These are phyloP conservation scores for Hetaerina titia DNA, from an alignment of 2,888 invertebrate species.

Conservation along the genomic window DNA sequence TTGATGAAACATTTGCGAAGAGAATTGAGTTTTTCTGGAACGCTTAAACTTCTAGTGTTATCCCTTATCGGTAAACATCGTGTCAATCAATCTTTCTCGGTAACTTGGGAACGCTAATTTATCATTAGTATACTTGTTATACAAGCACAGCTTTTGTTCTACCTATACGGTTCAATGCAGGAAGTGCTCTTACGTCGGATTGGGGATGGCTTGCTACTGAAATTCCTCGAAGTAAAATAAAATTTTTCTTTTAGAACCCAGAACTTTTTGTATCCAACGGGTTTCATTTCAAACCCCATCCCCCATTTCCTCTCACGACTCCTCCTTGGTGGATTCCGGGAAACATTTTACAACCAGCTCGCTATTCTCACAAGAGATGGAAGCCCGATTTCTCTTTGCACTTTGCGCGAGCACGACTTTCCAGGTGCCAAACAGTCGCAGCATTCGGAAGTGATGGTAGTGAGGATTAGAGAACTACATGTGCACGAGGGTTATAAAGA, in stretches of 20 bases:
- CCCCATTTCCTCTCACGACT: not conserved
- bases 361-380: slow-evolving; percentile 29
- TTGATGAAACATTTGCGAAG: too few relatives aligned
- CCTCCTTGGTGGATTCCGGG: slow-evolving; percentile 41
- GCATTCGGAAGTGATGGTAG: slow-evolving; percentile 11
- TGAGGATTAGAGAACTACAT: slow-evolving; percentile 40
- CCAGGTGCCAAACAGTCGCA: not conserved
- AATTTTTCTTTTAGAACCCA: slow-evolving; percentile 16
- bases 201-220: slow-evolving; percentile 42
- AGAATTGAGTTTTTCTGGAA: too few relatives aligned
- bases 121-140: not conserved
- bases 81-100: too few relatives aligned
- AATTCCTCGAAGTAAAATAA: slow-evolving; percentile 52
- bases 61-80: too few relatives aligned
- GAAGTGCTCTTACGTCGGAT: not conserved
- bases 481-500: not conserved
- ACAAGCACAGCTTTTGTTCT: not conserved
- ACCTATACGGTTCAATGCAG: not conserved
- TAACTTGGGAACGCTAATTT: not conserved
- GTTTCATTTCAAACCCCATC: not conserved
- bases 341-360: slow-evolving; percentile 48
- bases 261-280: slow-evolving; percentile 39
- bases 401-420: not conserved
- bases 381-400: slow-evolving; percentile 31
- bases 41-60: too few relatives aligned